These are phyloP conservation scores for Panzeria rudis DNA, from an alignment of 2,888 invertebrate species.

Conservation along the genomic window DNA sequence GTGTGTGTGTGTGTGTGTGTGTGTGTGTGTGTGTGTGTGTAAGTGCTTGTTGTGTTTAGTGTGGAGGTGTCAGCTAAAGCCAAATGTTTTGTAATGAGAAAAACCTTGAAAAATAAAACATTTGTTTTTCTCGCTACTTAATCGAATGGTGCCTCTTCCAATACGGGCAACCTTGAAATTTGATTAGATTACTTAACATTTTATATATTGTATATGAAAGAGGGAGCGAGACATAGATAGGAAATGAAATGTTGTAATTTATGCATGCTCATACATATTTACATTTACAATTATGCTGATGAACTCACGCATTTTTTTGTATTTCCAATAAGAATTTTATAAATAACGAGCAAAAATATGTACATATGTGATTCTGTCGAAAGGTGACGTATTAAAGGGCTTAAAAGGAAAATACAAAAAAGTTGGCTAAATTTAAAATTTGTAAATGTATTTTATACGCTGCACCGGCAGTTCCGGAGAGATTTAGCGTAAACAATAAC, in stretches of 20 bases:
- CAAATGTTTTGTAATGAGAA: constrained; percentile 53
- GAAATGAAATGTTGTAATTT: constrained; percentile 28
- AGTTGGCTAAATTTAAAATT: too few relatives aligned
- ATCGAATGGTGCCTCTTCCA: constrained; percentile 17
- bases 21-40: too few relatives aligned
- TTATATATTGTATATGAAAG: not conserved
- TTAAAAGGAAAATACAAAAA: not conserved
- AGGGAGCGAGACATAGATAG: not conserved
- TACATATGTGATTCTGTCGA: not conserved
- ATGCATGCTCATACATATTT: not conserved
- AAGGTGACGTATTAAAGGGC: not conserved
- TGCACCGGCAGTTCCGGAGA: too few relatives aligned
- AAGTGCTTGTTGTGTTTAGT: not conserved
- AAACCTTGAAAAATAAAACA: constrained; percentile 60
- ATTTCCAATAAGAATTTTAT: not conserved
- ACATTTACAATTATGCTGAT: constrained; percentile 31
- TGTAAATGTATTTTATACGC: too few relatives aligned
- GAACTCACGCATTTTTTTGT: constrained; percentile 2
- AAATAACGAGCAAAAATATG: not conserved
- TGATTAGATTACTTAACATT: constrained; percentile 63
- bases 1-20: not conserved
- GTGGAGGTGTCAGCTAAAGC: constrained; percentile 9
- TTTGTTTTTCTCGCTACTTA: constrained; percentile 30
- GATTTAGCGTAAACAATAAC: too few relatives aligned
- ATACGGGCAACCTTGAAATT: constrained; percentile 60